Evolutionary conservation across 2,113 vertebrate species (phyloP).

Genomic region (Ageneiosus marmoratus): DNA sequence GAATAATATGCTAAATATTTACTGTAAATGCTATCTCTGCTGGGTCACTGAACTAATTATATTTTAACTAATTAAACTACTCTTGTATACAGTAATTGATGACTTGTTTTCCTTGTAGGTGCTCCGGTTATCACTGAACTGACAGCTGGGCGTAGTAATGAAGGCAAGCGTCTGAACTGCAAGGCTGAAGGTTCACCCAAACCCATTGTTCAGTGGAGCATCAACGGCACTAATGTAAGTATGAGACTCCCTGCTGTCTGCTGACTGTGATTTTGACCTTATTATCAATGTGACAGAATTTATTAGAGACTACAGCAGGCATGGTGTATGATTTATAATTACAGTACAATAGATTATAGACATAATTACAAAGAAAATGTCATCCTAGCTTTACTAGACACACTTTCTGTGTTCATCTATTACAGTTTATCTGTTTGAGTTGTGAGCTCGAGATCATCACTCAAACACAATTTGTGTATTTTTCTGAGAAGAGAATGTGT

Average conservation of each 20-base stretch:
- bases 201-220: slow-evolving; percentile 87
- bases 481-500: not conserved
- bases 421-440: not conserved
- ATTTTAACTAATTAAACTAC: not conserved
- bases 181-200: slow-evolving; percentile 90
- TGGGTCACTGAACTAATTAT: not conserved
- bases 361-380: not conserved
- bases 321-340: not conserved
- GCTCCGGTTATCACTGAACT: slow-evolving; percentile 84
- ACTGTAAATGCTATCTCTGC: no score
- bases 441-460: not conserved
- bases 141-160: slow-evolving; percentile 74
- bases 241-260: slow-evolving; percentile 42
- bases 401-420: not conserved
- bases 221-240: slow-evolving; percentile 83
- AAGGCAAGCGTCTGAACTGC: slow-evolving; percentile 83
- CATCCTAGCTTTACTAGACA: not conserved
- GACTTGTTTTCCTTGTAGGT: slow-evolving; percentile 70
- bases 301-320: not conserved
- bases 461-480: not conserved
- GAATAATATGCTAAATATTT: not conserved
- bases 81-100: slow-evolving; percentile 43
- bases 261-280: no score
- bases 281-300: not conserved
- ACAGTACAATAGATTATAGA: not conserved